These are phyloP conservation scores for Tadarida brasiliensis DNA, from an alignment of 2,797 vertebrate genomes.

Conservation along the genomic window DNA sequence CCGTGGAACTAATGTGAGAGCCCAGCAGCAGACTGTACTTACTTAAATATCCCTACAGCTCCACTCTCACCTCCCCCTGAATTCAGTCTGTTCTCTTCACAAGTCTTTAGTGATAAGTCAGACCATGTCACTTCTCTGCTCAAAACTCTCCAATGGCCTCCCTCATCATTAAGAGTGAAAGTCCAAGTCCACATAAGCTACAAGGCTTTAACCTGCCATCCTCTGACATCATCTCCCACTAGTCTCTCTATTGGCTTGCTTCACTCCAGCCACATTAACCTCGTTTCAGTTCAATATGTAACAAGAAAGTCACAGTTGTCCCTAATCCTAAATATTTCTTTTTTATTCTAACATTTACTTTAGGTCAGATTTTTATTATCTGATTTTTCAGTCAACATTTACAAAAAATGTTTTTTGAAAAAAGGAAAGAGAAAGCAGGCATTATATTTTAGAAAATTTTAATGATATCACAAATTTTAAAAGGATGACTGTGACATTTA, in stretches of 20 bases:
- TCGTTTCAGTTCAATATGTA: background rate
- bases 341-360: background rate
- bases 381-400: constrained; percentile 49
- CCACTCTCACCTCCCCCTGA: background rate
- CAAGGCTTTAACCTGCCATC: background rate
- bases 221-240: background rate
- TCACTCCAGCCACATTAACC: background rate
- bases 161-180: constrained; percentile 2
- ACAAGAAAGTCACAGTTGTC: background rate
- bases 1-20: constrained; percentile 17
- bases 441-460: constrained; percentile 50
- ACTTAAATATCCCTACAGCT: constrained; percentile 18
- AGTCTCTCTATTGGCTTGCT: background rate
- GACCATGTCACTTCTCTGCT: constrained; percentile 15
- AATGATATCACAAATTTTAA: constrained; percentile 29
- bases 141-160: constrained; percentile 22
- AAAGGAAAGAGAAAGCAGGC: constrained; percentile 43
- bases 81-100: background rate
- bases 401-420: constrained; percentile 29
- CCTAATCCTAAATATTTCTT: background rate
- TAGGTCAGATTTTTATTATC: constrained; percentile 28
- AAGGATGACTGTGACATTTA: constrained; percentile 32
- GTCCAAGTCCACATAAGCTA: background rate
- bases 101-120: constrained; percentile 32
- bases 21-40: background rate